These are phyloP conservation scores for Lamellibrachia luymesi DNA, from an alignment of 1,140 invertebrate genomes.

Conservation along the genomic window DNA sequence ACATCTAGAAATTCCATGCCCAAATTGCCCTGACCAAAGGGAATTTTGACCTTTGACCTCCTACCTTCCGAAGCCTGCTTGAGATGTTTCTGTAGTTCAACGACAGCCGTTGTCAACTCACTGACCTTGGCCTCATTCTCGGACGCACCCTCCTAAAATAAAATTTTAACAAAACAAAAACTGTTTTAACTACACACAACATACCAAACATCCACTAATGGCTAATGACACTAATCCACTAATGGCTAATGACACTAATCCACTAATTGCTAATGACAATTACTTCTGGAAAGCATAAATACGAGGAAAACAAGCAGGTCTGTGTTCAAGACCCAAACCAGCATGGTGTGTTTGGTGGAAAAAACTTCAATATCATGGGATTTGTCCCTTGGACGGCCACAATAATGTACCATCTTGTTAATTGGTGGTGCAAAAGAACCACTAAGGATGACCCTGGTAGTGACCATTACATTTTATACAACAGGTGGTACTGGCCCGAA, in stretches of 20 bases:
- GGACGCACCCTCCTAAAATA: conserved; percentile 63
- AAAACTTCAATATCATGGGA: no score
- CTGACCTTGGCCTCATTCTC: conserved; percentile 74
- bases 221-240: neutral
- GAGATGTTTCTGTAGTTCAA: conserved; percentile 76
- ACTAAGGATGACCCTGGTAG: no score
- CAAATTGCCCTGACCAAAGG: no score
- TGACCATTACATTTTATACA: no score
- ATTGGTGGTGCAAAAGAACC: no score
- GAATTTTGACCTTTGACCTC: neutral
- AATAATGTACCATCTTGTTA: no score
- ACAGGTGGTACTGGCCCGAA: no score
- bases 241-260: neutral
- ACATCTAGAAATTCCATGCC: neutral
- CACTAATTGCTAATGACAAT: neutral
- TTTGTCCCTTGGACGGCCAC: no score
- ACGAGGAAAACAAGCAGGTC: no score
- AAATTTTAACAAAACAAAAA: neutral
- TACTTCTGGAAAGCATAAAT: no score
- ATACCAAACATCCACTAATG: neutral
- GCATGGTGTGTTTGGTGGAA: no score
- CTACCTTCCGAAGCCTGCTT: conserved; percentile 70
- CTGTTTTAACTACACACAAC: neutral
- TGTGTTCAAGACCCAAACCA: no score
- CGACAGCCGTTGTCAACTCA: conserved; percentile 74